Conservation (phyloP, 2,888 invertebrate species). For the Nymphalis c-album region DNA sequence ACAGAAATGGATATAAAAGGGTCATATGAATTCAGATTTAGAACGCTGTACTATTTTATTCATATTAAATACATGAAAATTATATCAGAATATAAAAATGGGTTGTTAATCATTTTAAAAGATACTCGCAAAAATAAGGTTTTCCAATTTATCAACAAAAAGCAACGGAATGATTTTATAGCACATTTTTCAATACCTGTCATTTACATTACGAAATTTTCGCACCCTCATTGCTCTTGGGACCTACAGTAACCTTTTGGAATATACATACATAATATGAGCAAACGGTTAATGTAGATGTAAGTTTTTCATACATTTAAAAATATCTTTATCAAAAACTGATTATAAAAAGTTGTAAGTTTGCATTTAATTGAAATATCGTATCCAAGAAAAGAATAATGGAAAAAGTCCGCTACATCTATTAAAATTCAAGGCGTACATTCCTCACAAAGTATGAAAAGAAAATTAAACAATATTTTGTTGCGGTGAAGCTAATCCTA, state of each 20-base stretch:
- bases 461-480: conserved; percentile 29
- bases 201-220: conserved; percentile 30
- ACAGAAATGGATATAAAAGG: no score
- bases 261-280: neutral
- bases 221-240: conserved; percentile 24
- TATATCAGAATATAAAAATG: no score
- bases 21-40: no score
- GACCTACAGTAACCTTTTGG: conserved; percentile 14
- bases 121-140: conserved; percentile 9
- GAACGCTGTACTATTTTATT: no score
- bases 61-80: no score
- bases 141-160: conserved; percentile 22
- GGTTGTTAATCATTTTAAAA: neutral
- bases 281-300: no score
- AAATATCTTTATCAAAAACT: neutral
- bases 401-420: conserved; percentile 27
- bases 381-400: conserved; percentile 26
- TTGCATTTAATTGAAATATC: conserved; percentile 13
- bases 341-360: conserved; percentile 27
- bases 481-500: conserved; percentile 15
- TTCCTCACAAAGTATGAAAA: conserved; percentile 13
- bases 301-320: neutral
- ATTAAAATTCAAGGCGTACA: conserved; percentile 31
- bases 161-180: conserved; percentile 16
- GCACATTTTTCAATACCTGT: conserved; percentile 20